These are phyloP conservation scores for Aphaenogaster rudis DNA, from an alignment of 1,140 invertebrate species.

Conservation along the genomic window DNA sequence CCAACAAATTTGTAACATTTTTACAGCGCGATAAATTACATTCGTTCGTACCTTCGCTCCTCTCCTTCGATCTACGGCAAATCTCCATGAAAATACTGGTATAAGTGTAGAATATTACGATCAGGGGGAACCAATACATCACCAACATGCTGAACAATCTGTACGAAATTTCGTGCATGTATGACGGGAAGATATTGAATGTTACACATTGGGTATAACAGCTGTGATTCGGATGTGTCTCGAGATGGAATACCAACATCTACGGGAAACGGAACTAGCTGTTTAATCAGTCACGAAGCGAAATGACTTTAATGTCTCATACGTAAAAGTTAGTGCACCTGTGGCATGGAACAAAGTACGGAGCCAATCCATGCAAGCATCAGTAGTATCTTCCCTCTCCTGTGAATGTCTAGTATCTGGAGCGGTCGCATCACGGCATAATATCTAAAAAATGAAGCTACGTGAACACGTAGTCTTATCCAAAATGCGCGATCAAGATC, in stretches of 20 bases:
- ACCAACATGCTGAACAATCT: slow-evolving; percentile 92
- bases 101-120: slow-evolving; percentile 95
- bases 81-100: slow-evolving; percentile 94
- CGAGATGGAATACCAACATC: slow-evolving; percentile 93
- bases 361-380: slow-evolving; percentile 92
- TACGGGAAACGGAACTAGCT: slow-evolving; percentile 77
- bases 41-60: slow-evolving; percentile 56
- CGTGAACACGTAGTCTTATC: not conserved
- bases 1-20: not conserved
- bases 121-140: slow-evolving; percentile 95
- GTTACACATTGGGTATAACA: slow-evolving; percentile 95
- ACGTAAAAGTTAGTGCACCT: slow-evolving; percentile 87
- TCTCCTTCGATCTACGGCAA: slow-evolving; percentile 88
- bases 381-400: slow-evolving; percentile 91
- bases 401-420: slow-evolving; percentile 90
- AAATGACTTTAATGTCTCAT: not conserved
- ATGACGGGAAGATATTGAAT: slow-evolving; percentile 90
- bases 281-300: not conserved
- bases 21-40: not conserved
- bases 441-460: slow-evolving; percentile 89
- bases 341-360: slow-evolving; percentile 93
- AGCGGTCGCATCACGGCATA: slow-evolving; percentile 94
- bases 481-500: not conserved
- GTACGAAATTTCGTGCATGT: slow-evolving; percentile 91
- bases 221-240: slow-evolving; percentile 91